A percentile compares a stretch with the other conserved stretches of the same genome.
Conservation (phyloP, 1,140 invertebrate genomes). For the Choristoneura fumiferana region DNA sequence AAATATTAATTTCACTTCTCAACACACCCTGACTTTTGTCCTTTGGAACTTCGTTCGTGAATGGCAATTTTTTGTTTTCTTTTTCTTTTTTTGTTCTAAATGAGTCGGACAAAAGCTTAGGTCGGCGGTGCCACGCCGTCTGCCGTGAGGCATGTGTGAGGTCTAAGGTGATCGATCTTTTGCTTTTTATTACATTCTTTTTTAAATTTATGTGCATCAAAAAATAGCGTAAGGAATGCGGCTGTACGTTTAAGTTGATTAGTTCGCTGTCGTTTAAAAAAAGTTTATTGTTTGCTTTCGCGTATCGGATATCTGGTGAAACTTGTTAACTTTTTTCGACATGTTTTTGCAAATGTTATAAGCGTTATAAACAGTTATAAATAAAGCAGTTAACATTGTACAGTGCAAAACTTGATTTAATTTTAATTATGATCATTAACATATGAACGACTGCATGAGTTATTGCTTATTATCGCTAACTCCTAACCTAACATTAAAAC, state of each 20-base stretch:
- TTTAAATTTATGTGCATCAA: constrained; percentile 14
- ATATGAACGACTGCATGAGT: no score
- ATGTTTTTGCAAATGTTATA: no score
- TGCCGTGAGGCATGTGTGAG: constrained; percentile 30
- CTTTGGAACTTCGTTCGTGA: not conserved
- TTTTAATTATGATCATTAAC: no score
- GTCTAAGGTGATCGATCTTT: constrained; percentile 16
- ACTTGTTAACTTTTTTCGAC: no score
- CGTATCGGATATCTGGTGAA: no score
- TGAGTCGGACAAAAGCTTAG: constrained; percentile 12
- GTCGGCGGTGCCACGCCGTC: constrained; percentile 46
- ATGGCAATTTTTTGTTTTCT: constrained; percentile 2
- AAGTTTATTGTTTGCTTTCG: not conserved
- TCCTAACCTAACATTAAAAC: constrained; percentile 26
- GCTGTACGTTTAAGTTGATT: constrained; percentile 9
- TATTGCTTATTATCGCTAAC: no score
- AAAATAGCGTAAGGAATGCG: not conserved
- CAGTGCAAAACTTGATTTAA: no score
- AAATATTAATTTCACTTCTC: constrained; percentile 18
- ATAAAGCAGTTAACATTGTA: no score
- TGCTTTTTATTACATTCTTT: constrained; percentile 19
- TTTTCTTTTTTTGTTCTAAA: constrained; percentile 13
- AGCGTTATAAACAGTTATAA: no score
- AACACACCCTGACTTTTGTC: not conserved
- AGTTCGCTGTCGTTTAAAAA: not conserved